These are phyloP conservation scores for Xestobium rufovillosum DNA, from an alignment of 2,888 invertebrate genomes.

Conservation along the genomic window DNA sequence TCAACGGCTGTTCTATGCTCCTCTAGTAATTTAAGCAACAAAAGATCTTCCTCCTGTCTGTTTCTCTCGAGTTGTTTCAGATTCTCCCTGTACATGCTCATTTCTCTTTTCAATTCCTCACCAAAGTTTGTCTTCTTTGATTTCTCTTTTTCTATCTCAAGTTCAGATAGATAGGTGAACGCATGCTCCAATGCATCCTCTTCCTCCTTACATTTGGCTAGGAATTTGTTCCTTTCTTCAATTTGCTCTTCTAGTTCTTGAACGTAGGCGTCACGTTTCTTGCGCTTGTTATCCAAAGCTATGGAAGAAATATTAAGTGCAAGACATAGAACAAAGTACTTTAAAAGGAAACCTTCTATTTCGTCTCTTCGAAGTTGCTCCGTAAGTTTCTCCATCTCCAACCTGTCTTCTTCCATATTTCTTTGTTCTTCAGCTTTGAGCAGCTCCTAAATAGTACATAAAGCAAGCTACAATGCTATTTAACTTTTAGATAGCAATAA, in stretches of 20 bases:
- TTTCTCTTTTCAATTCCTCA: slow-evolving; percentile 30
- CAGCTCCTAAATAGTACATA: slow-evolving; percentile 21
- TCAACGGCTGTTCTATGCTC: slow-evolving; percentile 30
- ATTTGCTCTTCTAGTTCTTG: slow-evolving; percentile 36
- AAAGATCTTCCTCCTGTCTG: slow-evolving; percentile 33
- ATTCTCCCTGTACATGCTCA: slow-evolving; percentile 33
- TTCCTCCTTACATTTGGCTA: slow-evolving; percentile 32
- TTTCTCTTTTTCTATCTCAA: slow-evolving; percentile 35
- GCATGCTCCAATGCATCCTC: slow-evolving; percentile 35
- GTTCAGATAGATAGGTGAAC: slow-evolving; percentile 29
- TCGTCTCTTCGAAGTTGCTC: slow-evolving; percentile 33
- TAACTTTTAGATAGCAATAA: background rate
- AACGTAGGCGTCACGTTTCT: slow-evolving; percentile 28
- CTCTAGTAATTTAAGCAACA: slow-evolving; percentile 31
- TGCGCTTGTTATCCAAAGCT: slow-evolving; percentile 22
- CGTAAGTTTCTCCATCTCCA: slow-evolving; percentile 31
- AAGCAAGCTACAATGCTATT: background rate
- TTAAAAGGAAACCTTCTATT: slow-evolving; percentile 29
- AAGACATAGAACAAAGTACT: slow-evolving; percentile 2
- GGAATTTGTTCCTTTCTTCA: slow-evolving; percentile 29
- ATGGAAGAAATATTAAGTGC: background rate
- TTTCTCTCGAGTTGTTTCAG: slow-evolving; percentile 33
- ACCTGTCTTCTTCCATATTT: slow-evolving; percentile 30
- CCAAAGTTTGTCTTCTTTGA: slow-evolving; percentile 25
- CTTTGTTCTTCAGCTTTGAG: slow-evolving; percentile 30